Evolutionary conservation across 1,140 invertebrate species (phyloP).

Genomic region (Melipona quadrifasciata): DNA sequence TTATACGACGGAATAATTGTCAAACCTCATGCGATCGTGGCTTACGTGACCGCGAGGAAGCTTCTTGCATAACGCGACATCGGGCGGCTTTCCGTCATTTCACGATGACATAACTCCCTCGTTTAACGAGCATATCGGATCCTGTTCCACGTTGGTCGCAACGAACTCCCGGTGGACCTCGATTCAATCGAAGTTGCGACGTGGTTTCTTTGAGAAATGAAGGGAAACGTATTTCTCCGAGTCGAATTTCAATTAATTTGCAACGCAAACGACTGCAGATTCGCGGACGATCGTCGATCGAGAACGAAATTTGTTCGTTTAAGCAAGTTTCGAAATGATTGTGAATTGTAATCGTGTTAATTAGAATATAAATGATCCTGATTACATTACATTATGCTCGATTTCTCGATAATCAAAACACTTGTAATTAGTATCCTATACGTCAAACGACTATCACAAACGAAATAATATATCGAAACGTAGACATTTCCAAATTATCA

Average conservation of each 20-base stretch:
- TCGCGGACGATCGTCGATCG: too few relatives aligned
- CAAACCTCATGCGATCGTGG: constrained; percentile 31
- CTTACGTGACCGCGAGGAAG: constrained; percentile 28
- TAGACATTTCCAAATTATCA: too few relatives aligned
- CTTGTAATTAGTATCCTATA: too few relatives aligned
- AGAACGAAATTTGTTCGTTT: too few relatives aligned
- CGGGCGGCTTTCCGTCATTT: not conserved
- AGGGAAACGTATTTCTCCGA: not conserved
- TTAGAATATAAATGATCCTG: too few relatives aligned
- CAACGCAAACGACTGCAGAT: too few relatives aligned
- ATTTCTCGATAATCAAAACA: too few relatives aligned
- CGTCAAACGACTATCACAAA: not conserved
- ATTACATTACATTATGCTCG: too few relatives aligned
- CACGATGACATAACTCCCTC: not conserved
- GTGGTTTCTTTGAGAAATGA: not conserved
- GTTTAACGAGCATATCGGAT: not conserved
- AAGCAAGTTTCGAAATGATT: too few relatives aligned
- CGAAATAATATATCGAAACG: not conserved
- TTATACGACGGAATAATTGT: constrained; percentile 49
- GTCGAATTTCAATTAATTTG: too few relatives aligned
- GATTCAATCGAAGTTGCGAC: not conserved
- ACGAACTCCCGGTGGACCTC: not conserved
- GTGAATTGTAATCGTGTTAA: too few relatives aligned
- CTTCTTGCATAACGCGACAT: constrained; percentile 28
- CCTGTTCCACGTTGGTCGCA: not conserved